phyloP scores from a whole-genome alignment of 2,113 vertebrate species.

The Charina bottae region DNA sequence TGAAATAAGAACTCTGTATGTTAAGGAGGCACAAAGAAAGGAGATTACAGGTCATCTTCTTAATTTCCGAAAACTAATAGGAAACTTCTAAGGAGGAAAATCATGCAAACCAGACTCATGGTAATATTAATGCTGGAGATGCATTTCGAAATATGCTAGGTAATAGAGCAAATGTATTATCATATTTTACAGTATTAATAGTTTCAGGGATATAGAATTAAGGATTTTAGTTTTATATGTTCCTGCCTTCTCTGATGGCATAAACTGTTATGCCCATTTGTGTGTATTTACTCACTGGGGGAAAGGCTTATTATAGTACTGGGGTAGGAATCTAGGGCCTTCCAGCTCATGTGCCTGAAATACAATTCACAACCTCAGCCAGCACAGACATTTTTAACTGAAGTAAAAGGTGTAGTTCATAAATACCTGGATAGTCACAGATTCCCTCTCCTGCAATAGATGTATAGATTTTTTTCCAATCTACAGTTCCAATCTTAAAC shows the following conservation, averaged over 20 bases:
- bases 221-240: not conserved
- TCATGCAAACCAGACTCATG: not conserved
- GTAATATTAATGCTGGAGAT: not conserved
- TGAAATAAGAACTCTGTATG: not conserved
- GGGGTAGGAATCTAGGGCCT: not conserved
- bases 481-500: not conserved
- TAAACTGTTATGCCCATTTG: not conserved
- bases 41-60: not conserved
- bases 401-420: not conserved
- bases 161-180: not conserved
- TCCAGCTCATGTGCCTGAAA: not conserved
- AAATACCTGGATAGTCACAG: not conserved
- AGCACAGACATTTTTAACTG: not conserved
- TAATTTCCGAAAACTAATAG: not conserved
- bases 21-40: not conserved
- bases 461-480: not conserved
- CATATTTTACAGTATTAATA: not conserved
- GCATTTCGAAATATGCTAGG: not conserved
- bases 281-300: not conserved
- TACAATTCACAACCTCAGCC: not conserved
- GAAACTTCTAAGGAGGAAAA: not conserved
- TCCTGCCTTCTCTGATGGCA: not conserved
- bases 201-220: not conserved
- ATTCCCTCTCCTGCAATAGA: not conserved
- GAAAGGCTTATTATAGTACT: not conserved